phyloP scores from a whole-genome alignment of 2,797 vertebrate genomes.

The Crocidura indochinensis region DNA sequence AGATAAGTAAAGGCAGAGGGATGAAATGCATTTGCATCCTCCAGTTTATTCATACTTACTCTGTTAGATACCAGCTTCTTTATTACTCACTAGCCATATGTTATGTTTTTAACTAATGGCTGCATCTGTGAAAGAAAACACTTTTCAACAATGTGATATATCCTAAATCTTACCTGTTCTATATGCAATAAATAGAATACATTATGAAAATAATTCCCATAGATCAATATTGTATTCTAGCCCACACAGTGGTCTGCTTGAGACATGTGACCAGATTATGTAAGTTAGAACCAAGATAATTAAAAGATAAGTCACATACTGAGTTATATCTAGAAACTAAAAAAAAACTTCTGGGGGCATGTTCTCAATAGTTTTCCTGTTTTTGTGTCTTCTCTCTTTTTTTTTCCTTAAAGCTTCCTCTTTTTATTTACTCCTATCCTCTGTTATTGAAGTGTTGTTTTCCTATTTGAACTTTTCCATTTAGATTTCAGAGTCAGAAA shows the following conservation, averaged over 20 bases:
- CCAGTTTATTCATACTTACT: constrained; percentile 50
- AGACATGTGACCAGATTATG: constrained; percentile 39
- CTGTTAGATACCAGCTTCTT: constrained; percentile 24
- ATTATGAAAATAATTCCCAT: constrained; percentile 35
- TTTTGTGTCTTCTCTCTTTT: constrained; percentile 53
- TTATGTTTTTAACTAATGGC: constrained; percentile 28
- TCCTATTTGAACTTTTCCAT: constrained; percentile 43
- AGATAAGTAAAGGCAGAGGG: background rate
- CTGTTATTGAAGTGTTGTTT: constrained; percentile 52
- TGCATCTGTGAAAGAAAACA: constrained; percentile 67
- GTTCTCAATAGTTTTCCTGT: constrained; percentile 22
- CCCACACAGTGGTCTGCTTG: constrained; percentile 39
- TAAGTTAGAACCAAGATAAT: constrained; percentile 55
- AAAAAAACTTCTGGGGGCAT: constrained; percentile 25
- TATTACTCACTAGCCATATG: constrained; percentile 38
- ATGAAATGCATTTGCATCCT: background rate
- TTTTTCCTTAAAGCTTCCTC: background rate
- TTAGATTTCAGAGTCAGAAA: constrained; percentile 67
- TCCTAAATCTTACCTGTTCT: constrained; percentile 57
- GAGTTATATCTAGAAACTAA: constrained; percentile 51
- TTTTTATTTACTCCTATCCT: background rate
- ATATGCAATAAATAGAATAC: constrained; percentile 49
- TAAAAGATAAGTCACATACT: constrained; percentile 64
- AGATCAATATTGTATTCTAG: constrained; percentile 23
- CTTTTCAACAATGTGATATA: constrained; percentile 49